These are phyloP conservation scores for Conomelus anceps DNA, from an alignment of 2,888 invertebrate genomes.

Conservation along the genomic window DNA sequence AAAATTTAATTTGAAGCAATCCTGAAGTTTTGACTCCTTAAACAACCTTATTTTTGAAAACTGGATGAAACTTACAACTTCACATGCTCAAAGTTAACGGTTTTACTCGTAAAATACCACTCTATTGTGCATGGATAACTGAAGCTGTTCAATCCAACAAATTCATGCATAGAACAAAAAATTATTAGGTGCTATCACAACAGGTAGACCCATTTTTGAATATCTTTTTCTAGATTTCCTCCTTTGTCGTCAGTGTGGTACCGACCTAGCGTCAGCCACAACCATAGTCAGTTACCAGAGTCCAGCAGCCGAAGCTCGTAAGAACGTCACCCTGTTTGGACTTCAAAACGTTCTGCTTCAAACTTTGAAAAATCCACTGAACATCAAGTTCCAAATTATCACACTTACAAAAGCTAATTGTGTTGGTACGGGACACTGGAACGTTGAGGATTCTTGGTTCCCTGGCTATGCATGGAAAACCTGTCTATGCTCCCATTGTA, in stretches of 20 bases:
- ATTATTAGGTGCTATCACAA: too few species aligned
- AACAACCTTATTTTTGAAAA: too few species aligned
- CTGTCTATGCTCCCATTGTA: slow-evolving; percentile 55
- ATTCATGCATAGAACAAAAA: too few species aligned
- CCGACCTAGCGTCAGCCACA: slow-evolving; percentile 50
- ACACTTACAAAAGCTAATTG: slow-evolving; percentile 50
- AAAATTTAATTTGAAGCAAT: too few species aligned
- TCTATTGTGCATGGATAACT: too few species aligned
- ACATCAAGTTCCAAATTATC: slow-evolving; percentile 49
- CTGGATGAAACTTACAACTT: too few species aligned
- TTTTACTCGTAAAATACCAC: too few species aligned
- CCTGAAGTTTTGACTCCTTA: too few species aligned
- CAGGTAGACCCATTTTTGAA: too few species aligned
- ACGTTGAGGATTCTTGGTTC: slow-evolving; percentile 55
- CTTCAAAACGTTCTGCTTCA: slow-evolving; percentile 50
- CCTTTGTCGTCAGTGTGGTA: slow-evolving; percentile 53
- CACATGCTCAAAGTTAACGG: too few species aligned
- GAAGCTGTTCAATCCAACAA: too few species aligned
- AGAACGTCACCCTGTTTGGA: slow-evolving; percentile 50
- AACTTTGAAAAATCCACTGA: slow-evolving; percentile 50
- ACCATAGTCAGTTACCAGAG: slow-evolving; percentile 49
- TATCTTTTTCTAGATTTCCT: slow-evolving; percentile 46
- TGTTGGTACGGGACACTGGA: slow-evolving; percentile 49
- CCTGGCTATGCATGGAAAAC: slow-evolving; percentile 59
- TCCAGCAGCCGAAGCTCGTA: slow-evolving; percentile 45